Percentiles rank a stretch among this genome's conserved stretches.
phyloP scores from a whole-genome alignment of 2,797 vertebrate species.

The Leptoclinus maculatus region DNA sequence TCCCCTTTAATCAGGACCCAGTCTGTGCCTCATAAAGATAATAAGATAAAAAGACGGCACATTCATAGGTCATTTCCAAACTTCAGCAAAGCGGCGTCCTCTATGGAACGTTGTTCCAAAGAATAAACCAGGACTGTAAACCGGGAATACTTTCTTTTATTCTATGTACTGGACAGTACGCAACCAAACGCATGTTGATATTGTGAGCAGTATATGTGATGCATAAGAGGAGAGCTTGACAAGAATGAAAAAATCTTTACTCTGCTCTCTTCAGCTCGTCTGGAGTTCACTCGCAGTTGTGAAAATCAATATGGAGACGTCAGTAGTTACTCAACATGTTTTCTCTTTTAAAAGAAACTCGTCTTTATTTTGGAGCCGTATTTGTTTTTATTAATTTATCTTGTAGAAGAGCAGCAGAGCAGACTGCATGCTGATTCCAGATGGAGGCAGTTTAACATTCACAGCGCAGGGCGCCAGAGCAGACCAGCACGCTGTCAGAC shows the following conservation, averaged over 20 bases:
- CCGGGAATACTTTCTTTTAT: neutral
- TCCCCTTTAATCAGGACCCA: neutral
- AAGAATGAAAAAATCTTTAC: neutral
- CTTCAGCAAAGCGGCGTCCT: neutral
- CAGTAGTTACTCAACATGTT: conserved; percentile 13
- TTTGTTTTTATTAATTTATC: conserved; percentile 40
- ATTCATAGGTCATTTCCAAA: neutral
- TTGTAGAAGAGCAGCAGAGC: conserved; percentile 24
- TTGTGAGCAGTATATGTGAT: neutral
- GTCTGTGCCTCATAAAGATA: neutral
- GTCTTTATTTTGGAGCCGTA: neutral
- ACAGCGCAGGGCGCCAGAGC: conserved; percentile 28
- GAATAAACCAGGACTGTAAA: neutral
- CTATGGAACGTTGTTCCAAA: neutral
- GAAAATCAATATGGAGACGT: conserved; percentile 32
- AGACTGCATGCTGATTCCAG: conserved; percentile 52
- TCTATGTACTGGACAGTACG: neutral
- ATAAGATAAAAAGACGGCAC: neutral
- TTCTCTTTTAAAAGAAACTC: conserved; percentile 20
- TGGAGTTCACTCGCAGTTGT: conserved; percentile 3
- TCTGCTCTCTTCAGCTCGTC: conserved; percentile 7
- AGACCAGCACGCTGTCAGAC: conserved; percentile 37
- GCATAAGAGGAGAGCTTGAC: neutral
- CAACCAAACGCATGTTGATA: neutral
- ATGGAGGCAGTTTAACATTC: conserved; percentile 58